Evolutionary conservation across 1,140 invertebrate species (phyloP).

Genomic region (Dolichoris vasculosae): DNA sequence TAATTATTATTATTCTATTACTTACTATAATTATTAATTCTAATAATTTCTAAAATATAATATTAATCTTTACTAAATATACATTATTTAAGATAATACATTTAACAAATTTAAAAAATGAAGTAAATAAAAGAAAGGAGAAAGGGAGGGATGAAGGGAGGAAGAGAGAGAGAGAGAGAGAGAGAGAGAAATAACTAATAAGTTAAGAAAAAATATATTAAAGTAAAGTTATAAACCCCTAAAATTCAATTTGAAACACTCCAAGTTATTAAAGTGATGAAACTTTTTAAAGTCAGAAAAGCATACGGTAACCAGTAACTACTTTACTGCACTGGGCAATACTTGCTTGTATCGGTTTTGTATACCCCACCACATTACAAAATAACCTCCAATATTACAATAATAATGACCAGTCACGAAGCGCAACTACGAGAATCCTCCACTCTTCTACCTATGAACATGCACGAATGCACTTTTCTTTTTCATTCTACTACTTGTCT

Average conservation of each 20-base stretch:
- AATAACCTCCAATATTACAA: conserved; percentile 8
- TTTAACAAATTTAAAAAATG: too few species aligned
- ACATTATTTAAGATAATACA: too few species aligned
- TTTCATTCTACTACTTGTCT: background rate
- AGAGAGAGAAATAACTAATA: background rate
- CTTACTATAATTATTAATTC: too few species aligned
- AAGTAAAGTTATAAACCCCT: too few species aligned
- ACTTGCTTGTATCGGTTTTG: background rate
- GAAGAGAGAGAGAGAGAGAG: background rate
- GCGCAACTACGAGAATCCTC: background rate
- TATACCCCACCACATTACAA: background rate
- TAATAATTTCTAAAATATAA: too few species aligned
- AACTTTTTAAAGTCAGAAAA: background rate
- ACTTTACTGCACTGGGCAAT: background rate
- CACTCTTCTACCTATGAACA: background rate
- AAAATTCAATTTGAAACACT: background rate
- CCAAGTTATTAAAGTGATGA: background rate
- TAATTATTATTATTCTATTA: too few species aligned
- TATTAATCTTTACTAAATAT: too few species aligned
- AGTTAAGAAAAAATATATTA: too few species aligned
- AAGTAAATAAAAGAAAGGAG: too few species aligned
- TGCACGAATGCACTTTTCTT: background rate
- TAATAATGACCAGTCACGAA: conserved; percentile 2
- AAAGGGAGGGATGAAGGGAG: too few species aligned
- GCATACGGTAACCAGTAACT: background rate